Percentiles rank a stretch among this genome's conserved stretches.
Evolutionary conservation across 2,797 vertebrate species (phyloP).

Genomic region (Sebastes taczanowskii): DNA sequence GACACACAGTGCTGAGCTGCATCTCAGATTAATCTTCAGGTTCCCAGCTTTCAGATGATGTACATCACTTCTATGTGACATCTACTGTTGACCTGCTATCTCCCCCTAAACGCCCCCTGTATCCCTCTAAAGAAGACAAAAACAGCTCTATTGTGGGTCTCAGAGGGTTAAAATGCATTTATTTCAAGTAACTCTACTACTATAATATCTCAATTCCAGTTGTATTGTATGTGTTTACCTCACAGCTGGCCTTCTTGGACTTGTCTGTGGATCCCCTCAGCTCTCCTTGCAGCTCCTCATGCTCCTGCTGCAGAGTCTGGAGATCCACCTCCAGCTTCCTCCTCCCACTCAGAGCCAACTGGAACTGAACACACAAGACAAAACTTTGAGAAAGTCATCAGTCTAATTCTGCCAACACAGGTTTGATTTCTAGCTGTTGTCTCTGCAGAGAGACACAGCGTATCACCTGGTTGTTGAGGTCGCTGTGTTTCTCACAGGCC

Average conservation of each 20-base stretch:
- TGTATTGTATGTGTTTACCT: slow-evolving; percentile 69
- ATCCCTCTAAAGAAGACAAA: too few relatives aligned
- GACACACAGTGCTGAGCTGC: too few relatives aligned
- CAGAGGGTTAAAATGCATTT: neutral
- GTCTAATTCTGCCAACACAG: neutral
- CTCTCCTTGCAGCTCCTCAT: slow-evolving; percentile 83
- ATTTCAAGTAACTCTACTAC: neutral
- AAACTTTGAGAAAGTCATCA: neutral
- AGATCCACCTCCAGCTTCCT: slow-evolving; percentile 89
- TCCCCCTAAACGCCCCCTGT: too few relatives aligned
- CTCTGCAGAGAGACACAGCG: accelerated
- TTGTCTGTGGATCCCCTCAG: slow-evolving; percentile 79
- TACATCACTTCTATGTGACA: too few relatives aligned
- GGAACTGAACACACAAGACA: slow-evolving; percentile 70
- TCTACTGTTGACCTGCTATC: too few relatives aligned
- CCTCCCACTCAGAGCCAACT: slow-evolving; percentile 80
- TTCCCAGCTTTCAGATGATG: too few relatives aligned
- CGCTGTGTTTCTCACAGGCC: slow-evolving; percentile 75
- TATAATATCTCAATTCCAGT: neutral
- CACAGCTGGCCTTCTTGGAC: slow-evolving; percentile 84
- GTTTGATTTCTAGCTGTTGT: neutral
- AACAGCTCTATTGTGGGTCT: too few relatives aligned
- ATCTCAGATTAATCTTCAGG: too few relatives aligned
- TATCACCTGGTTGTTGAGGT: slow-evolving; percentile 84
- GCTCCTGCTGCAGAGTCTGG: slow-evolving; percentile 84